Conservation (phyloP, 2,113 vertebrate genomes). For the Cyanistes caeruleus region DNA sequence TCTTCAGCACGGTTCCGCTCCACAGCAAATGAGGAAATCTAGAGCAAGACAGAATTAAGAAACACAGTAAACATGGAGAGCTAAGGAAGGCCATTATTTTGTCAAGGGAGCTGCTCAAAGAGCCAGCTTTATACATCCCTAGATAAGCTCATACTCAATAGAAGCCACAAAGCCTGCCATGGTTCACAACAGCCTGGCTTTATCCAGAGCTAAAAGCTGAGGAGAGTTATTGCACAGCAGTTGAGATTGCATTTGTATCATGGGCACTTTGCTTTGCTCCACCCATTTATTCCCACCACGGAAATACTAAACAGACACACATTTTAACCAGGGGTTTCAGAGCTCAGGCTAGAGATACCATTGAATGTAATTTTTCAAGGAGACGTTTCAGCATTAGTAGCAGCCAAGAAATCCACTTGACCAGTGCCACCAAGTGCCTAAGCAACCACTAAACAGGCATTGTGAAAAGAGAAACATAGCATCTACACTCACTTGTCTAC, state of each 20-base stretch:
- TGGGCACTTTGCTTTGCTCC: neutral
- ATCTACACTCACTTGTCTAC: constrained; percentile 88
- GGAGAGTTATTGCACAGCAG: neutral
- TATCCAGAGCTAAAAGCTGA: neutral
- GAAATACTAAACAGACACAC: neutral
- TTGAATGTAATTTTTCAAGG: neutral
- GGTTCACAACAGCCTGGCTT: neutral
- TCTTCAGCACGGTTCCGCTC: constrained; percentile 95
- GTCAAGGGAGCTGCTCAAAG: neutral
- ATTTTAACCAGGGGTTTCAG: neutral
- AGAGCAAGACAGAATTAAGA: neutral
- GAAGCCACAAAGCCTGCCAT: neutral
- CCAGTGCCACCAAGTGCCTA: neutral
- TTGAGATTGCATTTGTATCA: neutral
- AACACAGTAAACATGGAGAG: neutral
- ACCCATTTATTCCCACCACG: neutral
- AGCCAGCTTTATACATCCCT: neutral
- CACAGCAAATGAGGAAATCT: constrained; percentile 96
- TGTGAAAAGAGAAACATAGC: neutral
- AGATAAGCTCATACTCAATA: neutral
- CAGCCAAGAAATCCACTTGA: neutral
- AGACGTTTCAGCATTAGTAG: neutral
- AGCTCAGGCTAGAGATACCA: neutral
- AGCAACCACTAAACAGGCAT: neutral
- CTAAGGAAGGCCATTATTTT: neutral